Evolutionary conservation across 2,888 invertebrate genomes (phyloP), one percentile per base, ranked within the genome.

Genomic region (Lithophane socia): DNA sequence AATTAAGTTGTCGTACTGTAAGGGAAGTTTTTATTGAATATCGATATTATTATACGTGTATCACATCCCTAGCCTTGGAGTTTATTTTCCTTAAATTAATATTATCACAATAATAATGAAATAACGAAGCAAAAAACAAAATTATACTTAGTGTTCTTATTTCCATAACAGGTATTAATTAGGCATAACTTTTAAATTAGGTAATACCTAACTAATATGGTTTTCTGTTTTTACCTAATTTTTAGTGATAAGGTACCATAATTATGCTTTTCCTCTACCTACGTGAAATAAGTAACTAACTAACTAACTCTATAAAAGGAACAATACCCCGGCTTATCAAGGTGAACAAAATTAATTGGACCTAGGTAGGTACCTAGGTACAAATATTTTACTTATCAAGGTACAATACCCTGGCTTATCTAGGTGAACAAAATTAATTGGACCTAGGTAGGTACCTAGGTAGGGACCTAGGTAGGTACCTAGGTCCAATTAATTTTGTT

Each of bases 31-130:
- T 13, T 18, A 52, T 66, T 66, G n/a, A 42, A 24, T 73, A 47
- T 77, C 77, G 78, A 79, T 66, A 71, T 24, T 9, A 52, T 37
- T 49, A 37, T 56, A 18, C 18, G 44, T 44, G 56, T 24, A 49
- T 52, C 18, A 61, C 71, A 47, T 61, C 61, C 29, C 29, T 79
- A 56, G 24, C 24, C 24, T 66, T 54, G 24, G 21, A 21, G 24
- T 16, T 37, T 21, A 54, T 78, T 77, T 70, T 78, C 77, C 77
- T 52, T 52, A 18, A 18, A 52, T 52, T 16, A 52, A 2, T 52
- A 37, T 18, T 52, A 52, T 52, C 18, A 52, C 7, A 18, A 8
- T 52, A 52, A 52, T 18, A 52, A 52, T 52, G 52, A 52, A 52
- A 52, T 52, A 52, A 52, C 7, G 0, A 8, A 52, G 52, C 18